A percentile compares a stretch with the other conserved stretches of the same genome.
These are phyloP conservation scores for Oxyura jamaicensis DNA, from an alignment of 2,113 vertebrate genomes.

Conservation along the genomic window DNA sequence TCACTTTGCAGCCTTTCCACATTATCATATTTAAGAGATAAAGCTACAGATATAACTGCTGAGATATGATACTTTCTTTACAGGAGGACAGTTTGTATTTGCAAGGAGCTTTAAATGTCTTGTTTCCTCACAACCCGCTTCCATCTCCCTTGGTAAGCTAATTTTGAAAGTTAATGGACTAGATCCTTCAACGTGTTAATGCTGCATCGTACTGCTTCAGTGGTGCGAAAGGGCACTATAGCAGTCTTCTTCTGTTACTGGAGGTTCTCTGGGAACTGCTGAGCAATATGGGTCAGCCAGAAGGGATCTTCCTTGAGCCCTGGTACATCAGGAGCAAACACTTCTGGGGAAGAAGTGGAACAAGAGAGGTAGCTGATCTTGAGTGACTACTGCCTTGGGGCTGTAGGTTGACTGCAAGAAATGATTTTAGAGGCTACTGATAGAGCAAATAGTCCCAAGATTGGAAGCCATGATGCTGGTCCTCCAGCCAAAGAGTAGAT, in stretches of 20 bases:
- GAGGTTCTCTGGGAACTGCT: neutral
- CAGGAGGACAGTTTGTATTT: conserved; percentile 1
- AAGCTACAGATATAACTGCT: neutral
- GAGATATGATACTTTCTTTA: neutral
- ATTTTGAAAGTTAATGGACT: conserved; percentile 43
- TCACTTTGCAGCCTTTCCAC: conserved; percentile 14
- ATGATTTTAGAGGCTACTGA: neutral
- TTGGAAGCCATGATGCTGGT: neutral
- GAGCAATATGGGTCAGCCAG: neutral
- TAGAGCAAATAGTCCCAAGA: neutral
- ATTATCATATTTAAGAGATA: neutral
- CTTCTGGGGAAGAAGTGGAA: neutral
- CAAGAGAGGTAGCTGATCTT: neutral
- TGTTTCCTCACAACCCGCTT: neutral
- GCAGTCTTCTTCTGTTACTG: neutral
- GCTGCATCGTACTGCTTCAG: neutral
- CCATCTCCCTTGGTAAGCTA: neutral
- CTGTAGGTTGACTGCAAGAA: neutral
- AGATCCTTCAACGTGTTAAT: neutral
- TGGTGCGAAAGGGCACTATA: neutral
- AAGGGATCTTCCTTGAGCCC: neutral
- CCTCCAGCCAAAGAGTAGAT: neutral
- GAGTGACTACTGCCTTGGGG: neutral
- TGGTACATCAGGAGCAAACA: neutral
- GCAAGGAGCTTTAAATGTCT: neutral